Conservation (phyloP, 2,888 invertebrate genomes). For the Eupithecia dodoneata region DNA sequence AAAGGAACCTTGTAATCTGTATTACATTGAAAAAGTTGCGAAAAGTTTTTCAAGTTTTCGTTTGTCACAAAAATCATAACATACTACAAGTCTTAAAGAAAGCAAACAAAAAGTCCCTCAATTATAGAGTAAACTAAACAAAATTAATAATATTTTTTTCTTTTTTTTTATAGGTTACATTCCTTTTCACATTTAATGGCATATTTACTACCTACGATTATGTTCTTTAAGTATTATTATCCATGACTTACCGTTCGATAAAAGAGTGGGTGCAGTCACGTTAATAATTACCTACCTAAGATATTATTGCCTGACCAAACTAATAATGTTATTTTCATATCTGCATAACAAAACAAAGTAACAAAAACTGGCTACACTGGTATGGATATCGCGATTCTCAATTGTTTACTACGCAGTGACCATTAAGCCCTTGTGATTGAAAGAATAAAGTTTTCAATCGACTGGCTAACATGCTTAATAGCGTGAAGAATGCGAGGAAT, state of each 20-base stretch:
- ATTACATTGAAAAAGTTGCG: too few relatives aligned
- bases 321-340: not conserved
- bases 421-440: not conserved
- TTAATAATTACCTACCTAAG: too few relatives aligned
- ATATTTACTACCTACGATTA: not conserved
- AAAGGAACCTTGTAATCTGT: too few relatives aligned
- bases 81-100: too few relatives aligned
- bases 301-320: not conserved
- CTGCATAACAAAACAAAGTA: constrained; percentile 1
- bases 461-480: constrained; percentile 10
- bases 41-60: too few relatives aligned
- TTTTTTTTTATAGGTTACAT: not conserved
- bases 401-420: constrained; percentile 14
- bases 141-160: too few relatives aligned
- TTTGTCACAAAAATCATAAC: too few relatives aligned
- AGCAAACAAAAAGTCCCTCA: too few relatives aligned
- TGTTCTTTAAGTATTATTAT: not conserved
- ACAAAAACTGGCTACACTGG: constrained; percentile 20
- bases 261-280: too few relatives aligned
- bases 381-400: constrained; percentile 20
- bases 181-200: not conserved
- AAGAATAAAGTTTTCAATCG: constrained; percentile 20
- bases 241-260: not conserved
- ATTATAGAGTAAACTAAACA: too few relatives aligned
- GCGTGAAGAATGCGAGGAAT: constrained; percentile 21